phyloP scores from a whole-genome alignment of 2,113 vertebrate genomes.

The Siphamia tubifer region DNA sequence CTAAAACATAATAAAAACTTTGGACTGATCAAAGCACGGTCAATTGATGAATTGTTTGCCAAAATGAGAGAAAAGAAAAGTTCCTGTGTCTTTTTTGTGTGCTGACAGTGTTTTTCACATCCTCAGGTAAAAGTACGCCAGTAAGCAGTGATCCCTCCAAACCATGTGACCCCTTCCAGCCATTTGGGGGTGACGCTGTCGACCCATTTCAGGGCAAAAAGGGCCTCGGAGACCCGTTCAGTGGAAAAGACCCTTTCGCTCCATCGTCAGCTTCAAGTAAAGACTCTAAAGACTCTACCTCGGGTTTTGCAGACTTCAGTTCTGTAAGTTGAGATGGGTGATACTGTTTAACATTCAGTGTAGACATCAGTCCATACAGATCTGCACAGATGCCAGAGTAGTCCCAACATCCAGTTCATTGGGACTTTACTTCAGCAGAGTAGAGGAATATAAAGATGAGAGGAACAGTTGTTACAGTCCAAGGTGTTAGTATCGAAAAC shows the following conservation, averaged over 20 bases:
- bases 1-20: no score
- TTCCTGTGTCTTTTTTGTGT: background rate
- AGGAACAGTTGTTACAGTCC: no score
- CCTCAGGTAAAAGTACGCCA: constrained; percentile 93
- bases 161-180: constrained; percentile 93
- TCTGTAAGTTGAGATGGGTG: constrained; percentile 93
- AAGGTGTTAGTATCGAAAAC: no score
- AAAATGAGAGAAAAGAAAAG: no score
- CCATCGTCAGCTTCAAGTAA: constrained; percentile 88
- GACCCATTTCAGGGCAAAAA: constrained; percentile 96
- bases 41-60: no score
- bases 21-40: no score
- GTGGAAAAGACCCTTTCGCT: constrained; percentile 96
- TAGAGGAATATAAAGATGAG: no score
- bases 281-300: constrained; percentile 85
- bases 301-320: constrained; percentile 91
- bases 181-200: constrained; percentile 85
- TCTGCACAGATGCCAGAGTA: background rate
- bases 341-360: constrained; percentile 72
- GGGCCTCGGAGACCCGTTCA: constrained; percentile 93
- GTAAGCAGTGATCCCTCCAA: constrained; percentile 89
- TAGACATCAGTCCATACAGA: constrained; percentile 54
- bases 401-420: background rate
- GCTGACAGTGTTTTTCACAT: constrained; percentile 55
- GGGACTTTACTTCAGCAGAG: background rate